A percentile compares a stretch with the other conserved stretches of the same genome.
These are phyloP conservation scores for Gasteruption jaculator DNA, from an alignment of 2,888 invertebrate species.

Conservation along the genomic window DNA sequence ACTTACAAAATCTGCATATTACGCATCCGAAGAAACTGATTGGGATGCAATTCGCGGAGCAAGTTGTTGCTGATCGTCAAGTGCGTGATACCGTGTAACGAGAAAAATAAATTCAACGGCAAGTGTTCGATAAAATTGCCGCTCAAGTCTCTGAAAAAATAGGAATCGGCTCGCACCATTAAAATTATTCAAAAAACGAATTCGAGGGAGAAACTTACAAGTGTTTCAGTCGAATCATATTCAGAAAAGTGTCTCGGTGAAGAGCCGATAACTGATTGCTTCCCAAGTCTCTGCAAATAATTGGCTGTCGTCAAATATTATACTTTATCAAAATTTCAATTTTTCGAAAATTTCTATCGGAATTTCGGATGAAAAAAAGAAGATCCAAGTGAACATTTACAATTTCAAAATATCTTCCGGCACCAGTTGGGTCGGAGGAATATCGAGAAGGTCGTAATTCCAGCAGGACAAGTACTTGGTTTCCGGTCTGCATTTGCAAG, in stretches of 20 bases:
- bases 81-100: constrained; percentile 39
- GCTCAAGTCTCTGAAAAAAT: constrained; percentile 39
- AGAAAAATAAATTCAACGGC: constrained; percentile 41
- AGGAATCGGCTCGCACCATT: constrained; percentile 4
- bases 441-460: constrained; percentile 59
- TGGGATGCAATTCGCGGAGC: constrained; percentile 39
- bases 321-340: neutral
- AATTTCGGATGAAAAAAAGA: neutral
- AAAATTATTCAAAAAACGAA: constrained; percentile 5
- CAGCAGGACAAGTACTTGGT: constrained; percentile 67
- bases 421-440: constrained; percentile 61
- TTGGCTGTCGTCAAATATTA: neutral
- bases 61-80: constrained; percentile 41
- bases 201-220: constrained; percentile 47
- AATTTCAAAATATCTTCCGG: constrained; percentile 63
- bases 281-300: constrained; percentile 63
- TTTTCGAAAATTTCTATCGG: neutral
- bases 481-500: constrained; percentile 64
- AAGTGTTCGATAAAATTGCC: constrained; percentile 44
- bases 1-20: constrained; percentile 44
- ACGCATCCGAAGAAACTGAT: constrained; percentile 39
- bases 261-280: constrained; percentile 66
- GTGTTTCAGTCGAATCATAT: constrained; percentile 59
- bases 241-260: constrained; percentile 66
- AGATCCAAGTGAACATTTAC: constrained; percentile 53